These are phyloP conservation scores for Montipora capitata DNA, from an alignment of 92 coral and sea anemone species.

Conservation along the genomic window DNA sequence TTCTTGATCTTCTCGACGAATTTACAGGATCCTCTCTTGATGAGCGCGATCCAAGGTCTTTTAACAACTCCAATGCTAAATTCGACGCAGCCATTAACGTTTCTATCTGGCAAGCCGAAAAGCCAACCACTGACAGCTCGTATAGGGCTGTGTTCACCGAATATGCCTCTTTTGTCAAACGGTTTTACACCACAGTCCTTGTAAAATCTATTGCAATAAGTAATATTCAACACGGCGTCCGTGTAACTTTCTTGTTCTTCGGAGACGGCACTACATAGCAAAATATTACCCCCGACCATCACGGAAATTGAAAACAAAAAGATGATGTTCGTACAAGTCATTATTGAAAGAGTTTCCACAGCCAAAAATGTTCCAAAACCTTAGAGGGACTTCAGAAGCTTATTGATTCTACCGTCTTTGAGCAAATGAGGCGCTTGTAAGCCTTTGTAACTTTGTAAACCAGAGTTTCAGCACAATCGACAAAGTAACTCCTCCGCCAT, in stretches of 20 bases:
- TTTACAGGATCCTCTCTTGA: conserved; percentile 86
- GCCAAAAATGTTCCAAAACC: background rate
- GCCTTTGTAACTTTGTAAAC: background rate
- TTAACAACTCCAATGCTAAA: conserved; percentile 73
- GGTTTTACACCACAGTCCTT: conserved; percentile 60
- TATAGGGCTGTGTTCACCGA: conserved; percentile 82
- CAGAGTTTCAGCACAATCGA: background rate
- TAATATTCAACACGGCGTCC: conserved; percentile 82
- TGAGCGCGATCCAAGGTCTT: conserved; percentile 91
- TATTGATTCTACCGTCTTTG: conserved; percentile 1
- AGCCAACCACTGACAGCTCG: conserved; percentile 87
- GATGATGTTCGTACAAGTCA: conserved; percentile 9
- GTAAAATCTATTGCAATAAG: conserved; percentile 67
- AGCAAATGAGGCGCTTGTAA: background rate
- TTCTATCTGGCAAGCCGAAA: conserved; percentile 52
- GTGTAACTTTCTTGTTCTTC: conserved; percentile 81
- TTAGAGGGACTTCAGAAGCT: background rate
- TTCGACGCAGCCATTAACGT: conserved; percentile 81
- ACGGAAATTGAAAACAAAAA: conserved; percentile 6
- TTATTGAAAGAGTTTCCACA: background rate
- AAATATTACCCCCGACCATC: conserved; percentile 20
- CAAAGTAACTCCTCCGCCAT: conserved; percentile 38
- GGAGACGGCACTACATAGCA: conserved; percentile 63
- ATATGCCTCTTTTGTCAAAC: conserved; percentile 62
- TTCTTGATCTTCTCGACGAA: conserved; percentile 87